A percentile compares a stretch with the other conserved stretches of the same genome.
Conservation (phyloP, 2,888 invertebrate species). For the Atrina japonica region DNA sequence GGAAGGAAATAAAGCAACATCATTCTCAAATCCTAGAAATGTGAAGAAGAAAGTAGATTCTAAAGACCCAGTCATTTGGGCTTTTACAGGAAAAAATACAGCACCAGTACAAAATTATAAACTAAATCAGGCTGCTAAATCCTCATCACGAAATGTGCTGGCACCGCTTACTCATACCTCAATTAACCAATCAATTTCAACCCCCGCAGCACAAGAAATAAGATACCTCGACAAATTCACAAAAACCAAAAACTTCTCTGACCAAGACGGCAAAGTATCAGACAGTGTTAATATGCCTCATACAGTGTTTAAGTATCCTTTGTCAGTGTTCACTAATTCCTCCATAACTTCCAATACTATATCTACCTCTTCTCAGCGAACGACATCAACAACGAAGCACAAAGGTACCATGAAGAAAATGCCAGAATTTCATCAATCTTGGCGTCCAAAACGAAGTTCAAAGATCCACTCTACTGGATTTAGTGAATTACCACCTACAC, state of each 20-base stretch:
- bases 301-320: conserved; percentile 28
- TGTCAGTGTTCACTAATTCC: conserved; percentile 25
- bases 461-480: conserved; percentile 20
- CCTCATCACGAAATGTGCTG: conserved; percentile 15
- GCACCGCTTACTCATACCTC: conserved; percentile 12
- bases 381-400: background rate
- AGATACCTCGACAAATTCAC: conserved; percentile 27
- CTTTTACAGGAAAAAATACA: conserved; percentile 58
- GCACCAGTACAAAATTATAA: conserved; percentile 62
- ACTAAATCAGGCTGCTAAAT: conserved; percentile 42
- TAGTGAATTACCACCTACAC: conserved; percentile 57
- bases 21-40: conserved; percentile 10
- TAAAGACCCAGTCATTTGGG: conserved; percentile 46
- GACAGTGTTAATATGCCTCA: conserved; percentile 33
- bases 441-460: conserved; percentile 32
- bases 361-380: background rate
- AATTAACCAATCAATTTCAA: background rate
- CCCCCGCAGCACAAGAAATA: conserved; percentile 6
- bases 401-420: conserved; percentile 4
- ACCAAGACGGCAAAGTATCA: background rate
- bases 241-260: conserved; percentile 22
- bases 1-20: conserved; percentile 5
- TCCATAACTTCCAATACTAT: conserved; percentile 10
- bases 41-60: conserved; percentile 13
- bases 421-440: conserved; percentile 20